phyloP scores from a whole-genome alignment of 1,140 invertebrate species.

The Muscidifurax raptorellus region DNA sequence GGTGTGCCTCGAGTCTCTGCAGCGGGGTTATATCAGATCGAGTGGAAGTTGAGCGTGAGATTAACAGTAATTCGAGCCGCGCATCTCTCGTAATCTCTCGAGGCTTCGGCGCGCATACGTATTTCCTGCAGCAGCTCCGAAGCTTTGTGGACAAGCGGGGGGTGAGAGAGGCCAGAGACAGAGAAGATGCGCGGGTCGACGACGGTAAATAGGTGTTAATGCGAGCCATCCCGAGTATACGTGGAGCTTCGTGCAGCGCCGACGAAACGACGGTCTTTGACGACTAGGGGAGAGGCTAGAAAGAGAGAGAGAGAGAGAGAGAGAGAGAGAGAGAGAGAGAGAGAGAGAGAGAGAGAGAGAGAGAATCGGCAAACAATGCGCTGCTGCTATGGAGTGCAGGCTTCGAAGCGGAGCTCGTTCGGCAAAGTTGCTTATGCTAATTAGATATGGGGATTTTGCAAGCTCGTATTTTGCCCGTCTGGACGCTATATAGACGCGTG shows the following conservation, averaged over 20 bases:
- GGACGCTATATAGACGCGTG: not conserved
- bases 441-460: slow-evolving; percentile 6
- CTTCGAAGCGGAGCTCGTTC: not conserved
- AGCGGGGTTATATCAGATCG: slow-evolving; percentile 48
- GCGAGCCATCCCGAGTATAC: slow-evolving; percentile 58
- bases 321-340: slow-evolving; percentile 6
- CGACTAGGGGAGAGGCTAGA: slow-evolving; percentile 23
- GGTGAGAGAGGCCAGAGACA: not conserved
- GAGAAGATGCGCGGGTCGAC: slow-evolving; percentile 16
- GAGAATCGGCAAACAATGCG: slow-evolving; percentile 3
- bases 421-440: slow-evolving; percentile 39
- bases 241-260: not conserved
- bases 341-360: not conserved
- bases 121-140: not conserved
- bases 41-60: slow-evolving; percentile 48
- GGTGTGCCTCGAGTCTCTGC: not conserved
- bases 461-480: not conserved
- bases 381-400: not conserved
- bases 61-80: slow-evolving; percentile 49
- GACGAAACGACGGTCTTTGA: slow-evolving; percentile 25
- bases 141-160: slow-evolving; percentile 32
- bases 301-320: not conserved
- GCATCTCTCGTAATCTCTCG: slow-evolving; percentile 41
- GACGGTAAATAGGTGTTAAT: slow-evolving; percentile 70
- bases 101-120: not conserved